phyloP scores from a whole-genome alignment of 2,113 vertebrate species.

The Edolisoma coerulescens region DNA sequence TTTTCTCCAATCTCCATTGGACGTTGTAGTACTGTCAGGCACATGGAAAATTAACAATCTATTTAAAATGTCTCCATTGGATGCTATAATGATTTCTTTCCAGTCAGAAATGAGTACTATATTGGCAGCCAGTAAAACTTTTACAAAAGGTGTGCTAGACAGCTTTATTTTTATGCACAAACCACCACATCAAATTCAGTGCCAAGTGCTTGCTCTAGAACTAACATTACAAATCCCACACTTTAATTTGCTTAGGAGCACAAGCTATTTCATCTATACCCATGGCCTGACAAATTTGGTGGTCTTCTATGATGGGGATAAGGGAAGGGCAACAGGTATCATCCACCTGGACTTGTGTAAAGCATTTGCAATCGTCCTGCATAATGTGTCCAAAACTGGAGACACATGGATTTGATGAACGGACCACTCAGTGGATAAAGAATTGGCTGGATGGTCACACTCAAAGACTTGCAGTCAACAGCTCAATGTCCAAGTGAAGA shows the following conservation, averaged over 20 bases:
- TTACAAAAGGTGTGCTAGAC: neutral
- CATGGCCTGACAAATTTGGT: neutral
- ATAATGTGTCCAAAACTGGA: neutral
- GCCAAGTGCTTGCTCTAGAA: neutral
- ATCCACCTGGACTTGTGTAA: neutral
- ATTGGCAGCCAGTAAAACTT: neutral
- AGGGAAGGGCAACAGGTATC: neutral
- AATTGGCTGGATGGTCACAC: neutral
- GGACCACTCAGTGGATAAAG: neutral
- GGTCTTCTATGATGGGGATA: neutral
- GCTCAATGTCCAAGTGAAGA: neutral
- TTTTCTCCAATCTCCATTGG: neutral
- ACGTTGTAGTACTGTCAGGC: neutral
- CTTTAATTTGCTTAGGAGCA: neutral
- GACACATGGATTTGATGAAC: neutral
- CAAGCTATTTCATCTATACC: neutral
- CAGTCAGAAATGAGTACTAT: neutral
- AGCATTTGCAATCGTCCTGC: neutral
- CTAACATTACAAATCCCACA: neutral
- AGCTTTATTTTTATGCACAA: neutral
- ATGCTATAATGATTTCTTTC: neutral
- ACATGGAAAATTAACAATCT: neutral
- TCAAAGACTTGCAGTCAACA: neutral
- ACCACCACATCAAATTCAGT: neutral
- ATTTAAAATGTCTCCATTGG: neutral